These are phyloP conservation scores for Synanthedon tipuliformis DNA, from an alignment of 2,888 invertebrate species.

Conservation along the genomic window DNA sequence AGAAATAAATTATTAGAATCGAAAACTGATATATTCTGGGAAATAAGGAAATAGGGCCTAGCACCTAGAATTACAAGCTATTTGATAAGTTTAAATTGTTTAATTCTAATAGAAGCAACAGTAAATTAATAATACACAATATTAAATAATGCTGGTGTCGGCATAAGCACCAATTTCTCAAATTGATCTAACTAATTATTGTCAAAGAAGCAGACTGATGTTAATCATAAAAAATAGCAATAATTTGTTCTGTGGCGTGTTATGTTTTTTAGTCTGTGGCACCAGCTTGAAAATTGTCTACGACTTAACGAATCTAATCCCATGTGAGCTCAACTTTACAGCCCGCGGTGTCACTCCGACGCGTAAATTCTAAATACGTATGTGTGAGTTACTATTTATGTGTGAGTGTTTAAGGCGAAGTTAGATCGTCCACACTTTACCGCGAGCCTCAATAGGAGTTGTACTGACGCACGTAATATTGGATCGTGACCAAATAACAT, in stretches of 20 bases:
- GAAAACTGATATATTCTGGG: too few relatives aligned
- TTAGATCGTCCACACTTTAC: conserved; percentile 71
- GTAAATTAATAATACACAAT: too few relatives aligned
- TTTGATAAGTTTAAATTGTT: too few relatives aligned
- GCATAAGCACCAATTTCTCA: too few relatives aligned
- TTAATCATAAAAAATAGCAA: too few relatives aligned
- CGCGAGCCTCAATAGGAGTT: conserved; percentile 63
- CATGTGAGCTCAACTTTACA: conserved; percentile 40
- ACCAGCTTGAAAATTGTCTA: background rate
- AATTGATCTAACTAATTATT: too few relatives aligned
- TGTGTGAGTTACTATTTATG: conserved; percentile 15
- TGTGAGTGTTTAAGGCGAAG: conserved; percentile 59
- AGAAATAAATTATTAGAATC: too few relatives aligned
- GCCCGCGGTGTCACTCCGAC: conserved; percentile 39
- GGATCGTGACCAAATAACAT: conserved; percentile 1
- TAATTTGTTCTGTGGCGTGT: background rate
- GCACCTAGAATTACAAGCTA: too few relatives aligned
- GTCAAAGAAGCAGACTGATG: too few relatives aligned
- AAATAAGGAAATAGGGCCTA: too few relatives aligned
- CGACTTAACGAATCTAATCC: conserved; percentile 43
- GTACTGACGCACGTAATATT: conserved; percentile 27
- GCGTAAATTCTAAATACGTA: conserved; percentile 15
- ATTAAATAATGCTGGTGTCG: too few relatives aligned
- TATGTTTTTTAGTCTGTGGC: background rate
- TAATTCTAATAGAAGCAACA: too few relatives aligned